Conservation (phyloP, 2,797 vertebrate species). For the Spinibarbus caldwelli region DNA sequence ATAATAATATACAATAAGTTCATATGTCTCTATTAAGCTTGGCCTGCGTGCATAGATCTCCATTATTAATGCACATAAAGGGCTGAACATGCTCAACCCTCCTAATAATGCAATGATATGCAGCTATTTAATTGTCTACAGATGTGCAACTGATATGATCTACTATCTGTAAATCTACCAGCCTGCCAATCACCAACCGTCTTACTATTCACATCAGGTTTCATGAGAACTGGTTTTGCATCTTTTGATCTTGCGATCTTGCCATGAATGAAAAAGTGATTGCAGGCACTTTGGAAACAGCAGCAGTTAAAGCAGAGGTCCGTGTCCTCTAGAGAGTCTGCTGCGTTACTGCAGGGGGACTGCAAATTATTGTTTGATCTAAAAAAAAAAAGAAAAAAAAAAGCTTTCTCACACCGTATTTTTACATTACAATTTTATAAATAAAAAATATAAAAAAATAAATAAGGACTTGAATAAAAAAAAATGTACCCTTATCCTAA, state of each 20-base stretch:
- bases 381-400: background rate
- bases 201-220: background rate
- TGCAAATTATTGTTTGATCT: too few species aligned
- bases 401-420: too few species aligned
- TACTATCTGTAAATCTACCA: conserved; percentile 3
- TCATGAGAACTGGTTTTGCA: conserved; percentile 4
- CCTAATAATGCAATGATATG: conserved; percentile 15
- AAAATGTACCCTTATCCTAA: too few species aligned
- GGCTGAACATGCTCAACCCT: conserved; percentile 3
- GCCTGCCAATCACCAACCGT: background rate
- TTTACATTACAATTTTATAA: too few species aligned
- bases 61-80: conserved; percentile 12
- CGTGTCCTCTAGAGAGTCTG: background rate
- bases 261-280: background rate
- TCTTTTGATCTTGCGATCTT: background rate
- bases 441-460: too few species aligned
- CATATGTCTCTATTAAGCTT: background rate
- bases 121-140: conserved; percentile 25
- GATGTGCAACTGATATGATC: conserved; percentile 37
- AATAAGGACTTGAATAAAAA: too few species aligned
- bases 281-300: background rate
- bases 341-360: background rate
- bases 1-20: conserved; percentile 63
- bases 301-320: background rate
- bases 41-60: conserved; percentile 1